A percentile compares a stretch with the other conserved stretches of the same genome.
These are phyloP conservation scores for Anadara kagoshimensis DNA, from an alignment of 1,140 invertebrate species.

Conservation along the genomic window DNA sequence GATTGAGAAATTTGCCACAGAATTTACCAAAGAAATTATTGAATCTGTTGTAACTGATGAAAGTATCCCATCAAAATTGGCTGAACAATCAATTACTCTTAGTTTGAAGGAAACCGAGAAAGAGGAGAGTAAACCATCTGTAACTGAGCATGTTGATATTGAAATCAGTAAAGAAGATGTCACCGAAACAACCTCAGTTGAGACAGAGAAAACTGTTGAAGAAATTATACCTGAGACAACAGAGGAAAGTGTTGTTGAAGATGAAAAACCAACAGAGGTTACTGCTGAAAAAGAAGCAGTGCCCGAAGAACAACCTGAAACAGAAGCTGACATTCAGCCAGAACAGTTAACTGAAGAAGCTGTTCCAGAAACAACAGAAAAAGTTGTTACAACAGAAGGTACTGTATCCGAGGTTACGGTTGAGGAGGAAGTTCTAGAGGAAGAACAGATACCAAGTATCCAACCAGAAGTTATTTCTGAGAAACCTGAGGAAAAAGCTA, in stretches of 20 bases:
- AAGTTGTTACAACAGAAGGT: background rate
- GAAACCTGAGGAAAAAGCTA: background rate
- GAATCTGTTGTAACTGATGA: conserved; percentile 25
- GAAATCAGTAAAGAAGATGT: background rate
- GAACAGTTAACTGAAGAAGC: conserved; percentile 2
- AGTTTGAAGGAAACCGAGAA: background rate
- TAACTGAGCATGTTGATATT: background rate
- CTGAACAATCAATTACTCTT: background rate
- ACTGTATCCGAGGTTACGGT: background rate
- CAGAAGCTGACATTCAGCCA: background rate
- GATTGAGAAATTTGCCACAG: conserved; percentile 17
- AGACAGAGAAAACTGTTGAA: background rate
- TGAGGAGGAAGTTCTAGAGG: background rate
- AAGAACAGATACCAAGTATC: background rate
- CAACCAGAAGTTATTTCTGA: background rate
- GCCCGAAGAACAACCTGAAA: background rate
- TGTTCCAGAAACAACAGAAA: conserved; percentile 3
- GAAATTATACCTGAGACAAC: conserved; percentile 6
- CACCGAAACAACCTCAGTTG: background rate
- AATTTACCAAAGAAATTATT: conserved; percentile 21
- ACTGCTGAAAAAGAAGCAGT: background rate
- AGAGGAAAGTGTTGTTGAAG: conserved; percentile 1
- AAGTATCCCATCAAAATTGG: conserved; percentile 20
- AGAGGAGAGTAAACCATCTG: background rate
- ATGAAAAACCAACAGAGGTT: background rate